phyloP scores from a whole-genome alignment of 2,888 invertebrate species.

The Lasioglossum vierecki region DNA sequence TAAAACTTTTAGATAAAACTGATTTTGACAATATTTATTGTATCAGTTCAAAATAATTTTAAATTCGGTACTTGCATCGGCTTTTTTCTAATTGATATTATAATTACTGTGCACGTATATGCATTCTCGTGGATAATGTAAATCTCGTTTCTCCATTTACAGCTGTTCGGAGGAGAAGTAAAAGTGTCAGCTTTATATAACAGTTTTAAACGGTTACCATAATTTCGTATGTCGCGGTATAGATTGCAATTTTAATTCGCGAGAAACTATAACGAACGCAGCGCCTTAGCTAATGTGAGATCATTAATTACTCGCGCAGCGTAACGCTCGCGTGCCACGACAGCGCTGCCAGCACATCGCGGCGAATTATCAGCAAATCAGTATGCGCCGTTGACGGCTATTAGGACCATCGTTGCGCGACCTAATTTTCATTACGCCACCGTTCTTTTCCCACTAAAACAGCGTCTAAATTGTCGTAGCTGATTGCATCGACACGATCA shows the following conservation, averaged over 20 bases:
- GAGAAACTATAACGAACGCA: neutral
- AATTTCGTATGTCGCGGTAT: neutral
- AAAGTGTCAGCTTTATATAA: neutral
- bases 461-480: neutral
- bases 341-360: neutral
- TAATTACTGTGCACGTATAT: too few species aligned
- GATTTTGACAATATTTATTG: neutral
- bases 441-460: neutral
- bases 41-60: too few species aligned
- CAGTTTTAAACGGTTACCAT: neutral
- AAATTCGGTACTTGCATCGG: too few species aligned
- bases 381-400: slow-evolving; percentile 35
- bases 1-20: too few species aligned
- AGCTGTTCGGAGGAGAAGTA: too few species aligned
- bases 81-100: too few species aligned
- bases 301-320: slow-evolving; percentile 16
- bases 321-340: slow-evolving; percentile 1
- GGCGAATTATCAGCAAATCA: slow-evolving; percentile 34
- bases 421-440: slow-evolving; percentile 17
- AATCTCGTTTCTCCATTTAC: neutral
- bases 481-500: neutral
- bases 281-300: neutral
- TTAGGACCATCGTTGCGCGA: slow-evolving; percentile 31
- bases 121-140: too few species aligned
- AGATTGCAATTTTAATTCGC: neutral